Evolutionary conservation across 1,140 invertebrate genomes (phyloP).

Genomic region (Zaprionus tsacasi): DNA sequence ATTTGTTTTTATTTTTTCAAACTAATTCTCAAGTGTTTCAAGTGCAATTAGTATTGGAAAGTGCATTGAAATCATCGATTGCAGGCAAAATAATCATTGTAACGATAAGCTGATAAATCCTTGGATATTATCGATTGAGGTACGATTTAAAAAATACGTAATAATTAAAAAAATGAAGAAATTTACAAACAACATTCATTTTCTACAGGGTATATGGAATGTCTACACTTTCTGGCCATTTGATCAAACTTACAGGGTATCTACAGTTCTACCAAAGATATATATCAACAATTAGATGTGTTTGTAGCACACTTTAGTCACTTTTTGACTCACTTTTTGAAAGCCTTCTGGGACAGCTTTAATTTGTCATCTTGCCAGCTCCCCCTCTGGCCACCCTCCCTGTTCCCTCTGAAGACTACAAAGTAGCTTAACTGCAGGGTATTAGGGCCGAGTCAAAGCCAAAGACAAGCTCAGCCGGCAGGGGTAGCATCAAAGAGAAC

Average conservation of each 20-base stretch:
- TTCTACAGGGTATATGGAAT: no score
- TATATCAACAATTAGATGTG: not conserved
- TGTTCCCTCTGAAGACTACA: not conserved
- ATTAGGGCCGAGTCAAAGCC: conserved; percentile 19
- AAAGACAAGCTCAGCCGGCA: not conserved
- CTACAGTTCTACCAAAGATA: not conserved
- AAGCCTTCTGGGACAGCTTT: not conserved
- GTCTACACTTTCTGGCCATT: no score
- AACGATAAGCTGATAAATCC: no score
- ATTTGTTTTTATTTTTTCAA: no score
- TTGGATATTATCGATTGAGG: no score
- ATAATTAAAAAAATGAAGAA: no score
- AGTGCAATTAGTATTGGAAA: no score
- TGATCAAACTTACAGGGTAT: not conserved
- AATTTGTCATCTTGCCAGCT: not conserved
- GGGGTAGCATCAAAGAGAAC: conserved; percentile 28
- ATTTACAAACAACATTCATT: no score
- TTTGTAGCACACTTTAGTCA: not conserved
- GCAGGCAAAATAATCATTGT: no score
- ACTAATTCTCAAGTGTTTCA: no score
- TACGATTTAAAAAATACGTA: no score
- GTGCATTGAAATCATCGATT: no score
- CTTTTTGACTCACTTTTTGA: not conserved
- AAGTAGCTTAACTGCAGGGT: conserved; percentile 12
- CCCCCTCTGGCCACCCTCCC: not conserved